Evolutionary conservation across 2,888 invertebrate genomes (phyloP).

Genomic region (Opisthograptis luteolata): DNA sequence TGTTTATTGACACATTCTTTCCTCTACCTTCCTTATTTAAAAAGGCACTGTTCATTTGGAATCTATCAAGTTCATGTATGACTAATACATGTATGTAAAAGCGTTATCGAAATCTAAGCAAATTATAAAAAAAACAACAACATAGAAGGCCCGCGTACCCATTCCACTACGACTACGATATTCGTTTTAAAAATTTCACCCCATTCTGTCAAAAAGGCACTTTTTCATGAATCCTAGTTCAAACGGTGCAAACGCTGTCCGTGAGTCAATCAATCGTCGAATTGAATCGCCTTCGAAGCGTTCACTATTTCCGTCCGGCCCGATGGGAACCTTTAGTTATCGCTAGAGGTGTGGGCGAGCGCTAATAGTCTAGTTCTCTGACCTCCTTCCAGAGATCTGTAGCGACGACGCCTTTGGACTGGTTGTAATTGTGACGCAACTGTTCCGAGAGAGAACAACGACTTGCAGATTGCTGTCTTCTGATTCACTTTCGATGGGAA

Average conservation of each 20-base stretch:
- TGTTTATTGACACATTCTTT: too few species aligned
- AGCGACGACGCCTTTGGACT: slow-evolving; percentile 38
- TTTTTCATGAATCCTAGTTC: slow-evolving; percentile 11
- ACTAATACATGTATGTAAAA: too few species aligned
- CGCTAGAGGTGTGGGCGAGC: slow-evolving; percentile 54
- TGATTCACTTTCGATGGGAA: slow-evolving; percentile 36
- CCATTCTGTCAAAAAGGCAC: neutral
- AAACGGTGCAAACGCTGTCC: slow-evolving; percentile 35
- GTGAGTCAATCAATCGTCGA: slow-evolving; percentile 67
- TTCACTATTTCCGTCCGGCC: slow-evolving; percentile 67
- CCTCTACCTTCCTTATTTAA: too few species aligned
- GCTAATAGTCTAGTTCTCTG: slow-evolving; percentile 58
- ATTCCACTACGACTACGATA: too few species aligned
- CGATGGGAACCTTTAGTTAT: slow-evolving; percentile 51
- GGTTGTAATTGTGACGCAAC: slow-evolving; percentile 51
- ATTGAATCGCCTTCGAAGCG: slow-evolving; percentile 55
- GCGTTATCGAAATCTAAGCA: too few species aligned
- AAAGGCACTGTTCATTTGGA: too few species aligned
- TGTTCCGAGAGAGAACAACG: slow-evolving; percentile 14
- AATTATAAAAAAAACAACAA: too few species aligned
- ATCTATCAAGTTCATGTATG: too few species aligned
- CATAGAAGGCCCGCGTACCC: too few species aligned
- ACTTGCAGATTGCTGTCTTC: slow-evolving; percentile 26
- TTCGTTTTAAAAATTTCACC: neutral
- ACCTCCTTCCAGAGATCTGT: slow-evolving; percentile 59